Percentiles rank a stretch among this genome's conserved stretches.
phyloP scores from a whole-genome alignment of 53 echinoderm and acorn worm species.

The Antedon mediterranea region DNA sequence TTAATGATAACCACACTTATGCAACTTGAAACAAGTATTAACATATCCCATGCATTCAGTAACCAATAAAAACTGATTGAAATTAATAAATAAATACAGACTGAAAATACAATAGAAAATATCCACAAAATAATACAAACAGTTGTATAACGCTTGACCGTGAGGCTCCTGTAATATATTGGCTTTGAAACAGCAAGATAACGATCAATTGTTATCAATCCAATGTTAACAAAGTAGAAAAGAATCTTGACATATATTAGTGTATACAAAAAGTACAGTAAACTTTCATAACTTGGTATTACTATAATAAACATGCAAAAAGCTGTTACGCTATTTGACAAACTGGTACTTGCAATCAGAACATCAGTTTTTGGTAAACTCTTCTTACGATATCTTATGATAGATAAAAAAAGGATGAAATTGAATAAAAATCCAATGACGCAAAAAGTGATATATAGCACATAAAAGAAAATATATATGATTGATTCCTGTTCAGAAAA shows the following conservation, averaged over 20 bases:
- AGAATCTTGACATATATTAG: neutral
- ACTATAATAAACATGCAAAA: neutral
- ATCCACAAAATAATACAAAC: neutral
- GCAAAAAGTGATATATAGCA: neutral
- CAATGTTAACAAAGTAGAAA: neutral
- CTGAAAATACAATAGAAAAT: neutral
- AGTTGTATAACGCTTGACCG: neutral
- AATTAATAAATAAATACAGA: neutral
- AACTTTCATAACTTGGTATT: neutral
- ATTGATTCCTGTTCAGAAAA: too few relatives aligned
- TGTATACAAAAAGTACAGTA: neutral
- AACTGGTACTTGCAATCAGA: neutral
- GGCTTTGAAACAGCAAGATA: neutral
- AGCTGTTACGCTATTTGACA: neutral
- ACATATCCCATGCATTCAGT: neutral
- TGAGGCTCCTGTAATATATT: neutral
- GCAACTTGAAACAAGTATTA: neutral
- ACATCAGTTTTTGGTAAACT: neutral
- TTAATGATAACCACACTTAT: neutral
- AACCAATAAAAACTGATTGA: neutral
- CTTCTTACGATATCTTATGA: neutral
- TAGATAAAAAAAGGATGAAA: neutral
- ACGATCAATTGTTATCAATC: neutral
- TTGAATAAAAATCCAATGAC: neutral
- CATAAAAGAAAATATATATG: neutral